These are phyloP conservation scores for Typhlomys cinereus DNA, from an alignment of 2,113 vertebrate genomes.

Conservation along the genomic window DNA sequence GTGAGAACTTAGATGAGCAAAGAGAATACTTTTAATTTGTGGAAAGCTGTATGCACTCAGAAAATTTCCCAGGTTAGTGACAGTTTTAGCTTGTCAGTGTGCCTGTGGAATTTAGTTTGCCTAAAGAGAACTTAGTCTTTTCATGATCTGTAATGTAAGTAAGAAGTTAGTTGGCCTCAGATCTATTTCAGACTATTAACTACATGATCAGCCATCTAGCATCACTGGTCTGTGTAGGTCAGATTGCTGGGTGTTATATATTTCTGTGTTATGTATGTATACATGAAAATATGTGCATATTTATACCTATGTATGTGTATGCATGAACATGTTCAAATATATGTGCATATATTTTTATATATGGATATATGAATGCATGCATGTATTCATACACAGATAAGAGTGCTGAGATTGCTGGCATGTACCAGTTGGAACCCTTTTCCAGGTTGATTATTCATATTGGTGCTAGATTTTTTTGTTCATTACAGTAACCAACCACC, in stretches of 20 bases:
- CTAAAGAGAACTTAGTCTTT: background rate
- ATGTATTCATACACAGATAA: no score
- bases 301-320: background rate
- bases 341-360: background rate
- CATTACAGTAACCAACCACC: background rate
- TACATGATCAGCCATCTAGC: background rate
- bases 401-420: background rate
- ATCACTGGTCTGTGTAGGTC: background rate
- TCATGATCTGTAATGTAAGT: background rate
- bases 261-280: background rate
- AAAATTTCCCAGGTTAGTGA: background rate
- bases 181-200: background rate
- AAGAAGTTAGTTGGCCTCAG: background rate
- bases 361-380: no score
- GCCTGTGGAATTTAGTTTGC: background rate
- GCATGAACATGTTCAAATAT: background rate
- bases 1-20: background rate
- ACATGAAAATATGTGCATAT: background rate
- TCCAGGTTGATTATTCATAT: background rate
- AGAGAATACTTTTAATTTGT: conserved; percentile 6
- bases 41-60: background rate
- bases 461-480: background rate
- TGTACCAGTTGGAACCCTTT: rapidly evolving
- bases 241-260: background rate
- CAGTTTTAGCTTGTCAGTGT: background rate